A percentile compares a stretch with the other conserved stretches of the same genome.
These are phyloP conservation scores for Pteropus rufus DNA, from an alignment of 2,797 vertebrate species.

Conservation along the genomic window DNA sequence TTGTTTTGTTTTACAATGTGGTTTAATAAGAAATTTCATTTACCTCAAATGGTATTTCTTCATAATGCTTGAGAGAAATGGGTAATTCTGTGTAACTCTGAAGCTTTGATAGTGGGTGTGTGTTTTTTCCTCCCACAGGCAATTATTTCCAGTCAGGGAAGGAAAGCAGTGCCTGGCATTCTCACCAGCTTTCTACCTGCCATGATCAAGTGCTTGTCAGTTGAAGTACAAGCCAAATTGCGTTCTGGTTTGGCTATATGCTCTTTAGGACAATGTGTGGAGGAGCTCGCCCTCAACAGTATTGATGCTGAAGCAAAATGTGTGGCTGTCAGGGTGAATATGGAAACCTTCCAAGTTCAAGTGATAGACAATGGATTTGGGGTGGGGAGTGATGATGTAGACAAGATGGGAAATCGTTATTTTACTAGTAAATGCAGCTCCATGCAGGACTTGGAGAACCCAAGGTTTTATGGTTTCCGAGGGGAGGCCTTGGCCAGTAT, in stretches of 20 bases:
- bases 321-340: slow-evolving; percentile 90
- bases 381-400: slow-evolving; percentile 87
- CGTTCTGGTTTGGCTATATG: slow-evolving; percentile 91
- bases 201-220: slow-evolving; percentile 91
- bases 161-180: slow-evolving; percentile 43
- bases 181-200: slow-evolving; percentile 14
- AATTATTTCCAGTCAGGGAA: slow-evolving; percentile 39
- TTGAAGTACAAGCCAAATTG: slow-evolving; percentile 88
- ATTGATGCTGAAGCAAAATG: slow-evolving; percentile 93
- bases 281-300: slow-evolving; percentile 95
- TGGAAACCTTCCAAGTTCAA: slow-evolving; percentile 93
- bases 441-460: slow-evolving; percentile 88
- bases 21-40: slow-evolving; percentile 45
- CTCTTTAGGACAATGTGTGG: slow-evolving; percentile 93
- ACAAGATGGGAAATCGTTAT: slow-evolving; percentile 87
- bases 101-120: slow-evolving; percentile 32
- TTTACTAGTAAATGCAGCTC: slow-evolving; percentile 93
- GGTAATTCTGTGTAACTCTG: background rate
- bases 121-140: background rate
- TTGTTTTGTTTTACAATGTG: slow-evolving; percentile 46
- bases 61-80: slow-evolving; percentile 15
- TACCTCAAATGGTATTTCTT: slow-evolving; percentile 47
- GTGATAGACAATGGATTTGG: slow-evolving; percentile 95
- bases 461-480: slow-evolving; percentile 91
- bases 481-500: slow-evolving; percentile 96